These are phyloP conservation scores for Hydra vulgaris DNA, from an alignment of 30 jellyfish, hydroid and myxozoan genomes.

Conservation along the genomic window DNA sequence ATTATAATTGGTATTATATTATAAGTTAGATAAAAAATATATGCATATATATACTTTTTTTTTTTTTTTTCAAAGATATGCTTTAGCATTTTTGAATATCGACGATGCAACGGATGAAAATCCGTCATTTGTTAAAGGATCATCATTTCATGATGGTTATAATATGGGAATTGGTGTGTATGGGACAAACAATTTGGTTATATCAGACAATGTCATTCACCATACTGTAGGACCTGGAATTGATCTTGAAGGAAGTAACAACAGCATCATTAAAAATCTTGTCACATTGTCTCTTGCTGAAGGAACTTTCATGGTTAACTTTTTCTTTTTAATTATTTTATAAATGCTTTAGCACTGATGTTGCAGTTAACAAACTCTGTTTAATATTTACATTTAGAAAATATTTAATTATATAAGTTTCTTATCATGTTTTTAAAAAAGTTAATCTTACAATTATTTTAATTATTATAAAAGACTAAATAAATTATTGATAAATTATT, in stretches of 20 bases:
- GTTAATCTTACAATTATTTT: too few species aligned
- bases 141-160: conserved; percentile 67
- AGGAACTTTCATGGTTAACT: conserved; percentile 26
- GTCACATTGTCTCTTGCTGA: conserved; percentile 39
- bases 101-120: conserved; percentile 34
- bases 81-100: conserved; percentile 16
- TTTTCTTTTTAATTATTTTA: background rate
- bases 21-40: too few species aligned
- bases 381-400: too few species aligned
- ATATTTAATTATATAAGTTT: too few species aligned
- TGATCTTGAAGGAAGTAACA: conserved; percentile 55
- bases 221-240: conserved; percentile 80
- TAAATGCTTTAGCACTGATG: too few species aligned
- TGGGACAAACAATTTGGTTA: conserved; percentile 53
- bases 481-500: too few species aligned
- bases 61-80: conserved; percentile 6
- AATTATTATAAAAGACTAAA: too few species aligned
- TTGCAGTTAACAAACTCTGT: too few species aligned
- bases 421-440: too few species aligned
- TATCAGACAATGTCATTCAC: conserved; percentile 60
- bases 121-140: conserved; percentile 53
- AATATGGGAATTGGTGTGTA: conserved; percentile 70
- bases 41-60: too few species aligned
- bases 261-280: conserved; percentile 51
- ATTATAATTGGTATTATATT: too few species aligned